Conservation (phyloP, 2,797 vertebrate species). For the Molossus alvarezi region DNA sequence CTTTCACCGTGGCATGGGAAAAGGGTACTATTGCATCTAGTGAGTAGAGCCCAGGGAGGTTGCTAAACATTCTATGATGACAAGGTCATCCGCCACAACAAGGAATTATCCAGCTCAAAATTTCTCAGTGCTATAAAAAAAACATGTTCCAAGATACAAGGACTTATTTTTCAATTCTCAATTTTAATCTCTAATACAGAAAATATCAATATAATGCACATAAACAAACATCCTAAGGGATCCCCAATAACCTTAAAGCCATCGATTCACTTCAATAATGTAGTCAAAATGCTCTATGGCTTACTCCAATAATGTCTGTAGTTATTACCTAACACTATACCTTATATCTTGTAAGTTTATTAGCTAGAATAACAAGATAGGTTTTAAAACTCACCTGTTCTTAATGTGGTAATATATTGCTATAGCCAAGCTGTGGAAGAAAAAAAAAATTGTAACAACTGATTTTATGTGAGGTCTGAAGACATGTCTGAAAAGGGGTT, state of each 20-base stretch:
- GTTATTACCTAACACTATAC: conserved; percentile 47
- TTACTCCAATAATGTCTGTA: neutral
- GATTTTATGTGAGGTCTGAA: conserved; percentile 49
- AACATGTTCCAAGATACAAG: neutral
- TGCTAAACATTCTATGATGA: neutral
- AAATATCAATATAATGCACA: neutral
- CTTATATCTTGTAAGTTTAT: conserved; percentile 45
- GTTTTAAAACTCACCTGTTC: conserved; percentile 95
- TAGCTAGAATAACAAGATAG: conserved; percentile 67
- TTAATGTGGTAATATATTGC: conserved; percentile 99
- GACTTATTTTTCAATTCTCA: neutral
- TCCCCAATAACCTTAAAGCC: conserved; percentile 16
- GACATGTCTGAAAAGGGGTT: neutral
- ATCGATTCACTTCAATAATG: conserved; percentile 45
- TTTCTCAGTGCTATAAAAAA: neutral
- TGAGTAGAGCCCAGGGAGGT: neutral
- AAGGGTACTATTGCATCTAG: neutral
- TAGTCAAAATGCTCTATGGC: conserved; percentile 21
- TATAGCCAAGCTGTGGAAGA: conserved; percentile 94
- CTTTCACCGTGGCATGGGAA: neutral
- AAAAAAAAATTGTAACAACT: conserved; percentile 77
- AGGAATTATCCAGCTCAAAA: neutral
- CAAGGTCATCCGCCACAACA: neutral
- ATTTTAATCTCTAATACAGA: conserved; percentile 55
- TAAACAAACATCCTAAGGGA: neutral